These are phyloP conservation scores for Chlorospingus flavigularis DNA, from an alignment of 2,797 vertebrate species.

Conservation along the genomic window DNA sequence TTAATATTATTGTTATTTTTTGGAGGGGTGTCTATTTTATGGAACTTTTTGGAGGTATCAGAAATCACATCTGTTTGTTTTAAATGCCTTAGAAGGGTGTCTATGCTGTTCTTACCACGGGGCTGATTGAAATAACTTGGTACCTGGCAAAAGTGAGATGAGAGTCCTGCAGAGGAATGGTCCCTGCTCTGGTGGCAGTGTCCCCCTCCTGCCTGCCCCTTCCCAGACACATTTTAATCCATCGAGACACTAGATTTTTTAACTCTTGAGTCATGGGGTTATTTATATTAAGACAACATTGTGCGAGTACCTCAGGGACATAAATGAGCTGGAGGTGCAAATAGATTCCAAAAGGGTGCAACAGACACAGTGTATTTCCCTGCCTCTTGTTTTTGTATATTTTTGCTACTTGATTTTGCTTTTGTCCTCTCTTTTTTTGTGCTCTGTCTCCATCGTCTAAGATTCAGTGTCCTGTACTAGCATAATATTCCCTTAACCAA, in stretches of 20 bases:
- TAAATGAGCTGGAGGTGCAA: conserved; percentile 86
- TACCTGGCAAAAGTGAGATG: conserved; percentile 23
- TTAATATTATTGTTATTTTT: neutral
- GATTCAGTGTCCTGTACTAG: conserved; percentile 90
- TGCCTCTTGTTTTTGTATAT: conserved; percentile 80
- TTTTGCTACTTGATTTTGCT: conserved; percentile 78
- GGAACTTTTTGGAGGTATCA: conserved; percentile 57
- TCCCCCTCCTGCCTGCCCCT: conserved; percentile 29
- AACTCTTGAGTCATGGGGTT: conserved; percentile 73
- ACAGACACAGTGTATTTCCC: conserved; percentile 80
- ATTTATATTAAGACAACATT: conserved; percentile 75
- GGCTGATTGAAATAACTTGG: conserved; percentile 14
- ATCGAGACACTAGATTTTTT: conserved; percentile 60
- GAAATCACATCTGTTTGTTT: conserved; percentile 30
- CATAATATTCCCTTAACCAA: conserved; percentile 95
- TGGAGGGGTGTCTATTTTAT: conserved; percentile 51
- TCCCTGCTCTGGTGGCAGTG: conserved; percentile 10
- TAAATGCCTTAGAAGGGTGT: conserved; percentile 9
- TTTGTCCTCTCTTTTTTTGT: conserved; percentile 75
- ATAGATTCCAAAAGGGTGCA: conserved; percentile 83
- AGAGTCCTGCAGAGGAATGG: conserved; percentile 11
- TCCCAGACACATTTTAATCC: conserved; percentile 54
- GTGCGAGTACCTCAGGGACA: conserved; percentile 92
- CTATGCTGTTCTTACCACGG: conserved; percentile 25
- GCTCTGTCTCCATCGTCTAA: conserved; percentile 81